Percentiles rank a stretch among this genome's conserved stretches.
These are phyloP conservation scores for Drosophila differens DNA, from an alignment of 2,888 invertebrate species.

Conservation along the genomic window DNA sequence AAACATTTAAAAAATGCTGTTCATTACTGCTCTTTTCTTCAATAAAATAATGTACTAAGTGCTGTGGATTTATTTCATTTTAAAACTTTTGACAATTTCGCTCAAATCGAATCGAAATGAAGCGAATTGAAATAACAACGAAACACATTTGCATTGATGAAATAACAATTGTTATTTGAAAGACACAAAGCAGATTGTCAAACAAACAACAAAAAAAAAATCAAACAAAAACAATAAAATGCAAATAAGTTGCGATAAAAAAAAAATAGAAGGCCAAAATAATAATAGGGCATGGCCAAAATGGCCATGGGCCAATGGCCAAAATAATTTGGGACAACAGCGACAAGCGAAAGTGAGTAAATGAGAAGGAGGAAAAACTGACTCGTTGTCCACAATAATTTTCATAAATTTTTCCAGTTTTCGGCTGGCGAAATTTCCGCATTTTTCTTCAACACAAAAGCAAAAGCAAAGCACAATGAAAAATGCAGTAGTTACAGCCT, in stretches of 20 bases:
- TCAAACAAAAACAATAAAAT: conserved; percentile 21
- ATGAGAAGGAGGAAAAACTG: conserved; percentile 18
- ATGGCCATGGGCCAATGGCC: conserved; percentile 46
- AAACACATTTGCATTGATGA: conserved; percentile 67
- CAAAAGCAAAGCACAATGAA: conserved; percentile 7
- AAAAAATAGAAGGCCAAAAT: conserved; percentile 26
- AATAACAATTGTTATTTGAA: conserved; percentile 65
- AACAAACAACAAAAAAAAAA: neutral
- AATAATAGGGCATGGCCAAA: conserved; percentile 34
- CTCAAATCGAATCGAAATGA: conserved; percentile 28
- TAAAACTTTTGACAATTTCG: conserved; percentile 28
- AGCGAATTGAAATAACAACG: conserved; percentile 41
- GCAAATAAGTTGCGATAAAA: conserved; percentile 41
- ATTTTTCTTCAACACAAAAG: conserved; percentile 46
- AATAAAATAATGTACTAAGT: neutral
- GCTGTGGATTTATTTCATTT: neutral
- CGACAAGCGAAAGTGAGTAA: conserved; percentile 62
- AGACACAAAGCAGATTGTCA: conserved; percentile 27
- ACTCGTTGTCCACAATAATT: conserved; percentile 60
- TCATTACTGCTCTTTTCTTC: neutral
- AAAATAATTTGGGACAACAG: conserved; percentile 26
- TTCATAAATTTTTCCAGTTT: conserved; percentile 72
- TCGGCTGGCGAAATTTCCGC: conserved; percentile 64
- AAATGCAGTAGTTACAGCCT: conserved; percentile 50
- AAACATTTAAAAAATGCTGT: neutral